Evolutionary conservation across 2,888 invertebrate genomes (phyloP).

Genomic region (Eledone cirrhosa): DNA sequence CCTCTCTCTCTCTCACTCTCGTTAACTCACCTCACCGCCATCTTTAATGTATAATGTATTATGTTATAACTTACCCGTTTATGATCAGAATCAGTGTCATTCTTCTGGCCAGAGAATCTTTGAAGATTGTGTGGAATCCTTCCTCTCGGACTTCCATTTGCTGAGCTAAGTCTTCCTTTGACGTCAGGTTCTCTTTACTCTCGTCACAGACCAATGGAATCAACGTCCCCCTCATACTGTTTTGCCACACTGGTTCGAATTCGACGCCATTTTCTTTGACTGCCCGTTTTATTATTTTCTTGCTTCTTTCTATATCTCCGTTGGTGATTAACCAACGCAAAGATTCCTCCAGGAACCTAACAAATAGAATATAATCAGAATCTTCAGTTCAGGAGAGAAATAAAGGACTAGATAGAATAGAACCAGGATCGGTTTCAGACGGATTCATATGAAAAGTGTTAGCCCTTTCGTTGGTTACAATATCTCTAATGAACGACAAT

Average conservation of each 20-base stretch:
- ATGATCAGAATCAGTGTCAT: too few relatives aligned
- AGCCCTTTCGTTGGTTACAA: too few relatives aligned
- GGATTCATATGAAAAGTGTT: too few relatives aligned
- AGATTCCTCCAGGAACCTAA: conserved; percentile 1
- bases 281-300: not conserved
- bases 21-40: too few relatives aligned
- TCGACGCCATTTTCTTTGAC: not conserved
- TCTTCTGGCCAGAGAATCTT: too few relatives aligned
- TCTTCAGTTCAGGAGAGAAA: not conserved
- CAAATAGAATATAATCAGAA: too few relatives aligned
- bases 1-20: not conserved
- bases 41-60: too few relatives aligned
- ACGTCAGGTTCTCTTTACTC: not conserved
- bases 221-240: not conserved
- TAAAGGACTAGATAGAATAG: not conserved
- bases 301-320: not conserved
- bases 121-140: too few relatives aligned
- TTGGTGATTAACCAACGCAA: not conserved
- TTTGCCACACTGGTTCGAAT: not conserved
- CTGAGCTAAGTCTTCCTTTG: not conserved
- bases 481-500: too few relatives aligned
- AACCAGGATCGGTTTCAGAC: not conserved
- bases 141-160: too few relatives aligned
- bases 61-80: too few relatives aligned
- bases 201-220: not conserved